phyloP scores from a whole-genome alignment of 2,888 invertebrate species.

The Octodonta nipae region DNA sequence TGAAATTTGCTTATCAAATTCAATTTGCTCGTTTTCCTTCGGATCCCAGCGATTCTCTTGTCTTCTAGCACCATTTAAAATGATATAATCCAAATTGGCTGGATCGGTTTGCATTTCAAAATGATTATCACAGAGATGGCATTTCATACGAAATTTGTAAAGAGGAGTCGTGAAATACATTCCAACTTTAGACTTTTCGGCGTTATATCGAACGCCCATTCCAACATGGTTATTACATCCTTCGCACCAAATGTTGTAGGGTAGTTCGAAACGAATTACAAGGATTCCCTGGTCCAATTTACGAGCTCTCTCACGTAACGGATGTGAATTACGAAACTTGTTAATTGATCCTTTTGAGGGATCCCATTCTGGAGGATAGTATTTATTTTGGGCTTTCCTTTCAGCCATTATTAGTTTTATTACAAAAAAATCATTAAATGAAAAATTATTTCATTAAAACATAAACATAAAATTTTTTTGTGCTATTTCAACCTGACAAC shows the following conservation, averaged over 20 bases:
- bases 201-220: conserved; percentile 97
- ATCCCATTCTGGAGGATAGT: conserved; percentile 98
- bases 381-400: conserved; percentile 92
- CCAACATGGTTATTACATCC: conserved; percentile 97
- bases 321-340: conserved; percentile 87
- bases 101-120: conserved; percentile 98
- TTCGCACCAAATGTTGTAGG: conserved; percentile 99
- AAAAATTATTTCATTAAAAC: no score
- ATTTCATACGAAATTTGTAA: conserved; percentile 97
- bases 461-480: no score
- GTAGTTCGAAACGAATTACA: conserved; percentile 97
- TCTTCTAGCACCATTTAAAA: conserved; percentile 84
- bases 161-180: conserved; percentile 98
- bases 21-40: conserved; percentile 83
- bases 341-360: conserved; percentile 89
- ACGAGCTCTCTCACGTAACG: conserved; percentile 86
- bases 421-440: no score
- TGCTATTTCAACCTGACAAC: no score
- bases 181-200: conserved; percentile 83
- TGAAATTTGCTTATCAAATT: conserved; percentile 79
- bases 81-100: conserved; percentile 89
- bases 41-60: conserved; percentile 99
- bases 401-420: conserved; percentile 94
- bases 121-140: conserved; percentile 93
- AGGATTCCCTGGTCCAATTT: conserved; percentile 91